Conservation (phyloP, 2,888 invertebrate species). For the Pammene fasciana region DNA sequence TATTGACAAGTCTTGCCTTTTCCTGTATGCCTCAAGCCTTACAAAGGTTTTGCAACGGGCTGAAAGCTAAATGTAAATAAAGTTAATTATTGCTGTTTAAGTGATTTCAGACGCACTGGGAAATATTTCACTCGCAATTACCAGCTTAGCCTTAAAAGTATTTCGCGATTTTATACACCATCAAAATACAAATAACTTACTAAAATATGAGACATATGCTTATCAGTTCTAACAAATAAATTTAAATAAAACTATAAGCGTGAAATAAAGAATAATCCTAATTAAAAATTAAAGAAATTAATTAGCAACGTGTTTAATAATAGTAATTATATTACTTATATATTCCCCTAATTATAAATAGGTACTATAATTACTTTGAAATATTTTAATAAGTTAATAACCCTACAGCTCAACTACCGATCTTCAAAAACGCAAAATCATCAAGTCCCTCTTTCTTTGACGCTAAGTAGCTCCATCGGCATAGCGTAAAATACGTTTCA, state of each 20-base stretch:
- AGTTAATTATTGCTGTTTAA: slow-evolving; percentile 77
- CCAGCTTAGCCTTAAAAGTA: slow-evolving; percentile 43
- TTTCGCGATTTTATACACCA: background rate
- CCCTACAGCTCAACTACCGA: slow-evolving; percentile 47
- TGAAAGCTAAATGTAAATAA: slow-evolving; percentile 70
- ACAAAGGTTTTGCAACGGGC: slow-evolving; percentile 56
- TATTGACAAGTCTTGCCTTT: background rate
- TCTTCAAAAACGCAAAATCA: slow-evolving; percentile 43
- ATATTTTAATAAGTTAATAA: slow-evolving; percentile 14
- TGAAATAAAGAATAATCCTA: no score
- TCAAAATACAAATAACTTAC: no score
- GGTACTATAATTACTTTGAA: no score
- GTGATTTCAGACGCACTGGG: slow-evolving; percentile 68
- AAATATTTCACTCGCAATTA: slow-evolving; percentile 53
- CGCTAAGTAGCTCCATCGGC: slow-evolving; percentile 38
- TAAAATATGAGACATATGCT: no score
- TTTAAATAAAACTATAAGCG: no score
- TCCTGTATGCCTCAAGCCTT: slow-evolving; percentile 50
- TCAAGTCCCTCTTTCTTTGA: slow-evolving; percentile 32
- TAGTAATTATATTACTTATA: no score
- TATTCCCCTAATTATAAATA: no score
- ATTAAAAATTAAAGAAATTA: no score
- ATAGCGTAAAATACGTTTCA: slow-evolving; percentile 34
- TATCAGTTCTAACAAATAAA: no score
- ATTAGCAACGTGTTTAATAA: no score